Evolutionary conservation across 30 jellyfish, hydroid and myxozoan species (phyloP).

Genomic region (Morbakka virulenta): DNA sequence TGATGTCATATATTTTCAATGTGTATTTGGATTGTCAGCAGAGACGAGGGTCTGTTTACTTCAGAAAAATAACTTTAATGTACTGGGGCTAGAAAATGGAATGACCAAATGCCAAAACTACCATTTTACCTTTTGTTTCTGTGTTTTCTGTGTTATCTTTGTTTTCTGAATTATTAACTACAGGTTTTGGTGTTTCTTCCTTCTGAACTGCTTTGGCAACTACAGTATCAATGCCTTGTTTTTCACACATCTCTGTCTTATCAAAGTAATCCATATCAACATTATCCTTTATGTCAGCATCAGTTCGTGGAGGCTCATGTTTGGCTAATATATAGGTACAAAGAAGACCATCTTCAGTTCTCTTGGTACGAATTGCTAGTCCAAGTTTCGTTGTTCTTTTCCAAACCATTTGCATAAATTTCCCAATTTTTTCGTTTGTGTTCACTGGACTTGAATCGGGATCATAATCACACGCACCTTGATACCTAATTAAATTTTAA

Average conservation of each 20-base stretch:
- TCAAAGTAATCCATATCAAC: background rate
- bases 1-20: too few relatives aligned
- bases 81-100: too few relatives aligned
- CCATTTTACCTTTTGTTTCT: too few relatives aligned
- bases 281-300: background rate
- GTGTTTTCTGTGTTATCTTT: too few relatives aligned
- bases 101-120: too few relatives aligned
- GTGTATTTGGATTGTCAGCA: too few relatives aligned
- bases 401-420: slow-evolving; percentile 82
- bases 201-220: background rate
- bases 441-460: background rate
- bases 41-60: too few relatives aligned
- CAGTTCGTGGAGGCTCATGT: background rate
- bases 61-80: too few relatives aligned
- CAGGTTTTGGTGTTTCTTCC: too few relatives aligned
- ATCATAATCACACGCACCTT: background rate
- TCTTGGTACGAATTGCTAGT: slow-evolving; percentile 49
- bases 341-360: background rate
- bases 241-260: background rate
- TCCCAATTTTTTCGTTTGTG: background rate
- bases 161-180: too few relatives aligned
- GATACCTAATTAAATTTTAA: too few relatives aligned
- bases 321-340: background rate
- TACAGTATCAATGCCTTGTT: background rate
- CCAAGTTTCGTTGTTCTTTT: slow-evolving; percentile 68